These are phyloP conservation scores for Muraenolepis orangiensis DNA, from an alignment of 2,797 vertebrate species.

Conservation along the genomic window DNA sequence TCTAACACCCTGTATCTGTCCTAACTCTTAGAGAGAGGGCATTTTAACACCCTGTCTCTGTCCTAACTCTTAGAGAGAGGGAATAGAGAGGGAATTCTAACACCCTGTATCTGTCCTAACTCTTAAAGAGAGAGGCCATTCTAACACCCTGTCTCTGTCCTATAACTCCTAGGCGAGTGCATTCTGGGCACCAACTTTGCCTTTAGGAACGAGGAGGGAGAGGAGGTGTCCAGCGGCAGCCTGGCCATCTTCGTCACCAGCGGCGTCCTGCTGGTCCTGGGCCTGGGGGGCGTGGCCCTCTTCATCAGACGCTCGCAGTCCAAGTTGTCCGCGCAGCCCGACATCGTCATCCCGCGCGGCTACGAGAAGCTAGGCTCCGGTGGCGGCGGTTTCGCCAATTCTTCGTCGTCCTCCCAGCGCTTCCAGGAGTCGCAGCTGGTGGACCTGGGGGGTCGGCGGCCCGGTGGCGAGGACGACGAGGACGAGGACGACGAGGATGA, in stretches of 20 bases:
- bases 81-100: neutral
- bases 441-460: slow-evolving; percentile 73
- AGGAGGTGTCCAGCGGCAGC: slow-evolving; percentile 61
- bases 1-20: neutral
- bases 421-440: slow-evolving; percentile 80
- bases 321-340: slow-evolving; percentile 56
- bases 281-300: slow-evolving; percentile 66
- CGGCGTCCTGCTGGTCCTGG: slow-evolving; percentile 76
- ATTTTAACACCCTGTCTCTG: no score
- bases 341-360: slow-evolving; percentile 59
- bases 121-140: neutral
- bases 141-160: neutral
- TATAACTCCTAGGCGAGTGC: slow-evolving; percentile 79
- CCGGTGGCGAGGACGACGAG: slow-evolving; percentile 42
- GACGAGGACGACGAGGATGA: slow-evolving; percentile 60
- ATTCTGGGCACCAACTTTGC: slow-evolving; percentile 72
- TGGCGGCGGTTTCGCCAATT: slow-evolving; percentile 43
- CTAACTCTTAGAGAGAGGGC: neutral
- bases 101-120: neutral
- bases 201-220: slow-evolving; percentile 53
- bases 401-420: slow-evolving; percentile 50
- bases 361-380: slow-evolving; percentile 84
- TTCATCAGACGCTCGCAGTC: slow-evolving; percentile 75
- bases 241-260: slow-evolving; percentile 75
- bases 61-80: neutral